A percentile compares a stretch with the other conserved stretches of the same genome.
Conservation (phyloP, 1,140 invertebrate genomes). For the Ganaspis sp. region DNA sequence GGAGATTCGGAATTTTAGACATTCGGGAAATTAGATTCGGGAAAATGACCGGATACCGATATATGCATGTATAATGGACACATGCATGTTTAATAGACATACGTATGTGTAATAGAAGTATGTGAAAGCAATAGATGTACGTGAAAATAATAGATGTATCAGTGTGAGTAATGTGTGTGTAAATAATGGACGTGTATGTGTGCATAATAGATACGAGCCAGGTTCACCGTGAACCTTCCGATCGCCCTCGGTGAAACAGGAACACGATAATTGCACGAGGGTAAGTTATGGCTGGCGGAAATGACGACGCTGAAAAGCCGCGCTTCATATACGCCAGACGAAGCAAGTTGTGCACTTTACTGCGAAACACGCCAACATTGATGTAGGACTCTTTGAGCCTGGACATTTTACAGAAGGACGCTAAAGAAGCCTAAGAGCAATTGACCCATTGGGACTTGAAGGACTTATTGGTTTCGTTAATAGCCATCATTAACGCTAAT, state of each 20-base stretch:
- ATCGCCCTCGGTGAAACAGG: slow-evolving; percentile 51
- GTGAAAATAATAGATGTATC: no score
- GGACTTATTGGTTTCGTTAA: slow-evolving; percentile 60
- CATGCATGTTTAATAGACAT: no score
- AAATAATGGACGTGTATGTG: not conserved
- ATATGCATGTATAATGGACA: no score
- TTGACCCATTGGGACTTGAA: slow-evolving; percentile 54
- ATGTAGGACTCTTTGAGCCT: slow-evolving; percentile 38
- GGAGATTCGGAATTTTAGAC: no score
- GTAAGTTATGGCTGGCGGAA: slow-evolving; percentile 60
- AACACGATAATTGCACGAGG: slow-evolving; percentile 58
- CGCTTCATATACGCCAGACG: slow-evolving; percentile 41
- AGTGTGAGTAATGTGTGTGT: not conserved
- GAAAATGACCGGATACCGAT: no score
- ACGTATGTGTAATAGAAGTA: no score
- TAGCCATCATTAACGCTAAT: slow-evolving; percentile 61
- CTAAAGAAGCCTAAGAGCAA: slow-evolving; percentile 55
- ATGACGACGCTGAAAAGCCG: slow-evolving; percentile 59
- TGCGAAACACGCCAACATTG: slow-evolving; percentile 51
- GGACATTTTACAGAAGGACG: slow-evolving; percentile 30
- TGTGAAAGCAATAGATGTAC: no score
- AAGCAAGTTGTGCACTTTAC: slow-evolving; percentile 49
- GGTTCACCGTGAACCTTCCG: slow-evolving; percentile 45
- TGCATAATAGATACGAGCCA: slow-evolving; percentile 2
- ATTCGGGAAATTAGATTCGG: no score